Evolutionary conservation across 2,797 vertebrate genomes (phyloP), one percentile per base, ranked within the genome.

Genomic region (Amblyopsis hoosieri): DNA sequence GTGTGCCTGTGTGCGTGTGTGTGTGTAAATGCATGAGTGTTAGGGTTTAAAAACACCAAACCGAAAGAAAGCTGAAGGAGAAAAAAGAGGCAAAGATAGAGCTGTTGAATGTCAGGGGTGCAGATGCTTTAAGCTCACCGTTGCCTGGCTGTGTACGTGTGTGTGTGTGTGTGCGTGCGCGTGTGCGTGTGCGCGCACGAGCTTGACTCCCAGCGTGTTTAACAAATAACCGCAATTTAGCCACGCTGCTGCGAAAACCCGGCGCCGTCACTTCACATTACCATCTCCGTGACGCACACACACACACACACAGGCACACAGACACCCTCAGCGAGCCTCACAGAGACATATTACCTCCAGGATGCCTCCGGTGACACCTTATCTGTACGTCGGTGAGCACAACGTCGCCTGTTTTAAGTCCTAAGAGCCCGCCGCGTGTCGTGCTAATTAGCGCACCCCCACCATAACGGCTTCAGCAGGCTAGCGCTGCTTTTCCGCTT

Each of bases 221-320:
- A 96, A 96, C 95, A 96, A 98, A 98, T 95, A 96, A 95, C 86
- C 78, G 91, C 94, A 95, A 95, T 96, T 96, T 96, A 95, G 93
- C 93, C 86, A 84, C 89, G 93, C 93, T 94, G 93, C 92, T 69
- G 83, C 95, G 94, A 91, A 95, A 23, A 8, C 93, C 93, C 92
- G 89, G 90, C 92, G 87, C 93, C 83, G 94, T 97, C 96, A 95
- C 94, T 95, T 94, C 91, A 89, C 91, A 96, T 98, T 94, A 97
- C 88, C 78, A 82, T 97, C 95, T 94, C 72, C 66, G 42, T 50
- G 84, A 90, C 91, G 85, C 91, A 89, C 74, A 54, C 68, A 58
- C 12, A 58, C 68, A 47, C 63, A 49, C 54, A 58, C 64, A 42
- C 65, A 64, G 23, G 23, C 23, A 23, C 23, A 23, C 23, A 23